Evolutionary conservation across 2,888 invertebrate genomes (phyloP), one percentile per base, ranked within the genome.

Genomic region (Tipula confusa): DNA sequence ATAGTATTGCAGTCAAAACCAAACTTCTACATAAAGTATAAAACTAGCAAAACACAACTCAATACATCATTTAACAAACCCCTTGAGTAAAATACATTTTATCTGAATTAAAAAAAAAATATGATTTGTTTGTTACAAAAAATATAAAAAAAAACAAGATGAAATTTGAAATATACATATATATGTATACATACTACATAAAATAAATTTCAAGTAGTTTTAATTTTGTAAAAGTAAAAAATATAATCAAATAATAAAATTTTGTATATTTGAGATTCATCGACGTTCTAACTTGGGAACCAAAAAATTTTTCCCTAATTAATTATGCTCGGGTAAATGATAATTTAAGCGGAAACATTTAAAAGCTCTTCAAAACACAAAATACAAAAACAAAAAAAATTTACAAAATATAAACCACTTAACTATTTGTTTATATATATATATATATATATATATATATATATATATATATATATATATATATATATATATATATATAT

Each of bases 61-160:
- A 64, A 64, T 64, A 24, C 64, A 64, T 64, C 64, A 64, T 64
- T 64, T 64, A 64, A 64, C 64, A 64, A 64, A 64, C 6, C 64
- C 64, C 64, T 64, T 64, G 64, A 64, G 64, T 64, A 64, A 64
- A 64, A 64, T 64, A 64, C 24, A 64, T 64, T 64, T 64, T 64
- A 24, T 64, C 9, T 24, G 24, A 64, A 64, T 24, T 64, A 48
- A 48, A 48, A 18, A 18, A 48, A 48, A 48, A 48, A 48, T 48
- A 18, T 18, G n/a, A n/a, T n/a, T n/a, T n/a, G n/a, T 18, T 64
- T 64, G 64, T 64, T 43, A 64, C 64, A 18, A 24, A 64, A 64
- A 64, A 24, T n/a, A n/a, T 6, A 64, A 64, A 24, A 24, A 43
- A 64, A 7, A 64, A 48, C 18, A 64, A 64, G 64, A 24, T 64